These are phyloP conservation scores for Oithona nana DNA, from an alignment of 2,888 invertebrate species.

Conservation along the genomic window DNA sequence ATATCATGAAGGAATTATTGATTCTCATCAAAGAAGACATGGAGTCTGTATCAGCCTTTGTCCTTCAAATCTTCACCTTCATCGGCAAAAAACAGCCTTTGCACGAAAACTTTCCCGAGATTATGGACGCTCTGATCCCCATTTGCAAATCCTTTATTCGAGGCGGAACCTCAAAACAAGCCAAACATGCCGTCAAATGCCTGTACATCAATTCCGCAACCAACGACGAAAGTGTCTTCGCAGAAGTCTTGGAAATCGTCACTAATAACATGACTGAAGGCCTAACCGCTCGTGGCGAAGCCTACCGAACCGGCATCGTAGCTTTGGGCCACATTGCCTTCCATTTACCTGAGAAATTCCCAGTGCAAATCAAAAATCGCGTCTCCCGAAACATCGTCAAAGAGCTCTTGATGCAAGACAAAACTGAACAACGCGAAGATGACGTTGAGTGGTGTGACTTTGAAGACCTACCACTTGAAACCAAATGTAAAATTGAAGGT, in stretches of 20 bases:
- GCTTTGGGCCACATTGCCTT: constrained; percentile 84
- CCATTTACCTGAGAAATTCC: constrained; percentile 72
- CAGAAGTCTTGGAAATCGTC: constrained; percentile 50
- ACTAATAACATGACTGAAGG: constrained; percentile 2
- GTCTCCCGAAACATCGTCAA: constrained; percentile 90
- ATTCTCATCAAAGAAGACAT: constrained; percentile 60
- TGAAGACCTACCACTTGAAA: constrained; percentile 70
- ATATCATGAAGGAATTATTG: constrained; percentile 55
- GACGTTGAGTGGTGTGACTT: constrained; percentile 32
- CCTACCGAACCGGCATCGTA: constrained; percentile 83
- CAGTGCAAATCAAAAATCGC: constrained; percentile 75
- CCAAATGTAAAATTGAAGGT: constrained; percentile 46
- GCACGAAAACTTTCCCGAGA: constrained; percentile 48
- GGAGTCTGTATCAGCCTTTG: constrained; percentile 54
- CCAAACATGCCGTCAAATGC: constrained; percentile 87
- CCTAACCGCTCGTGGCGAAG: constrained; percentile 22
- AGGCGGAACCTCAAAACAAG: constrained; percentile 78
- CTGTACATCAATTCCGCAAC: constrained; percentile 58
- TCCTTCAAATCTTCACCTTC: constrained; percentile 64
- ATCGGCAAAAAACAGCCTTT: constrained; percentile 68
- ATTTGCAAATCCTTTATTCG: constrained; percentile 72
- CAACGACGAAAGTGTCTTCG: constrained; percentile 53
- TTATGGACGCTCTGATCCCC: constrained; percentile 59
- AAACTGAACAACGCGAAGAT: background rate
- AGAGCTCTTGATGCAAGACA: constrained; percentile 52